Conservation (phyloP, 2,797 vertebrate species). For the Sternarchorhynchus goeldii region DNA sequence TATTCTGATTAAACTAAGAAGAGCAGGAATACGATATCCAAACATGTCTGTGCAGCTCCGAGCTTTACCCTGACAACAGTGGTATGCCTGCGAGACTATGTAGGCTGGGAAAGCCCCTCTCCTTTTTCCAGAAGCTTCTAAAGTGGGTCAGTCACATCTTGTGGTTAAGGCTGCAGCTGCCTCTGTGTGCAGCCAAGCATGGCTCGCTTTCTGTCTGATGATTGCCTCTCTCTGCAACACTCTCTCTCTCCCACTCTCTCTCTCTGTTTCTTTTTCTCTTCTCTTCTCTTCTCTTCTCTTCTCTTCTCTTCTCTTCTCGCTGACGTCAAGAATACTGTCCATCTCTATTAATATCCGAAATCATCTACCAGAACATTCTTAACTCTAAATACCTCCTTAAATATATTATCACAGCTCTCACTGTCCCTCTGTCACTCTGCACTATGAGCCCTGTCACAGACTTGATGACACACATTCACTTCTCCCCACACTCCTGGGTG, state of each 20-base stretch:
- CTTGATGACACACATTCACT: conserved; percentile 23
- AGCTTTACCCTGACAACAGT: conserved; percentile 56
- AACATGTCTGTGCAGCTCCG: conserved; percentile 29
- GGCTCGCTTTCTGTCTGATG: conserved; percentile 43
- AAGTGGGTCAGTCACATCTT: conserved; percentile 77
- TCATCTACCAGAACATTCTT: conserved; percentile 29
- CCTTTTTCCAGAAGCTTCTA: conserved; percentile 70
- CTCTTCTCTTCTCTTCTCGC: not conserved
- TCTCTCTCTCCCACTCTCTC: conserved; percentile 29
- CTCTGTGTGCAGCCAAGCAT: conserved; percentile 39
- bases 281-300: conserved; percentile 10
- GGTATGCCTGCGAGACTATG: conserved; percentile 51
- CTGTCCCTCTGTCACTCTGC: conserved; percentile 8
- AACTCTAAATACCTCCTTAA: conserved; percentile 32
- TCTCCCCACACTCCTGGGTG: not conserved
- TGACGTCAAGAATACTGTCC: not conserved
- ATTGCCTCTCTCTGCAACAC: conserved; percentile 31
- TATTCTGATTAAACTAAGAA: conserved; percentile 13
- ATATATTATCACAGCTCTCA: conserved; percentile 38
- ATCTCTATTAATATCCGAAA: conserved; percentile 3
- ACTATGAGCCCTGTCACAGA: conserved; percentile 4
- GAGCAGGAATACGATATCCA: not conserved
- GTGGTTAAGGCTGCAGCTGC: conserved; percentile 67
- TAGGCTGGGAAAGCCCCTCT: conserved; percentile 75
- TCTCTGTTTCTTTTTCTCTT: not conserved